These are phyloP conservation scores for Drosophila colorata DNA, from an alignment of 2,888 invertebrate genomes.

Conservation along the genomic window DNA sequence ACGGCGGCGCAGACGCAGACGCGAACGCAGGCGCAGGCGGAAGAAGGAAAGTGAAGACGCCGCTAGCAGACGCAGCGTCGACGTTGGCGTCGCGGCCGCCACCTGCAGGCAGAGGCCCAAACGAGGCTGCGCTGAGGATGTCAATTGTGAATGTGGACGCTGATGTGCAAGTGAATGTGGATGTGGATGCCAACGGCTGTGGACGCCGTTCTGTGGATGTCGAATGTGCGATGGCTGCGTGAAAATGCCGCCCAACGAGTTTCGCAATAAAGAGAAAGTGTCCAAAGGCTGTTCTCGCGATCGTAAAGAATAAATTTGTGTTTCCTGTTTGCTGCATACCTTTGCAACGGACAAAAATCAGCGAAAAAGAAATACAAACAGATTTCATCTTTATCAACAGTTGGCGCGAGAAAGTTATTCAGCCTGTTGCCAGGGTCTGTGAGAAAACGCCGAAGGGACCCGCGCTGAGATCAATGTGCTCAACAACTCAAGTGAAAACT, in stretches of 20 bases:
- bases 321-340: constrained; percentile 76
- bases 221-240: constrained; percentile 52
- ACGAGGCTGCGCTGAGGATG: constrained; percentile 50
- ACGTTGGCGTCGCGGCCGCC: constrained; percentile 23
- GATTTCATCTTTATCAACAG: constrained; percentile 57
- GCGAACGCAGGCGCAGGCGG: constrained; percentile 61
- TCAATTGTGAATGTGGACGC: constrained; percentile 47
- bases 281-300: constrained; percentile 80
- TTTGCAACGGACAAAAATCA: constrained; percentile 36
- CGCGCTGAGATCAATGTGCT: constrained; percentile 37
- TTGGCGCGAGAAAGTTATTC: constrained; percentile 67
- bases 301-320: constrained; percentile 83
- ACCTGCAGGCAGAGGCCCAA: constrained; percentile 29
- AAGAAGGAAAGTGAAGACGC: constrained; percentile 69
- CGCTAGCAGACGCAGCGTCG: constrained; percentile 6
- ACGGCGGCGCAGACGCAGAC: constrained; percentile 17
- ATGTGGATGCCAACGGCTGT: constrained; percentile 30
- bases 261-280: constrained; percentile 83
- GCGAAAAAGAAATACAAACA: constrained; percentile 5
- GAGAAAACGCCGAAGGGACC: constrained; percentile 38
- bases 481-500: constrained; percentile 37
- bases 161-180: constrained; percentile 17
- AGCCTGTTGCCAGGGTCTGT: constrained; percentile 35
- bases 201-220: constrained; percentile 21
- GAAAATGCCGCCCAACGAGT: constrained; percentile 81